phyloP scores from a whole-genome alignment of 1,140 invertebrate genomes.

The Caenorhabditis inopinata region DNA sequence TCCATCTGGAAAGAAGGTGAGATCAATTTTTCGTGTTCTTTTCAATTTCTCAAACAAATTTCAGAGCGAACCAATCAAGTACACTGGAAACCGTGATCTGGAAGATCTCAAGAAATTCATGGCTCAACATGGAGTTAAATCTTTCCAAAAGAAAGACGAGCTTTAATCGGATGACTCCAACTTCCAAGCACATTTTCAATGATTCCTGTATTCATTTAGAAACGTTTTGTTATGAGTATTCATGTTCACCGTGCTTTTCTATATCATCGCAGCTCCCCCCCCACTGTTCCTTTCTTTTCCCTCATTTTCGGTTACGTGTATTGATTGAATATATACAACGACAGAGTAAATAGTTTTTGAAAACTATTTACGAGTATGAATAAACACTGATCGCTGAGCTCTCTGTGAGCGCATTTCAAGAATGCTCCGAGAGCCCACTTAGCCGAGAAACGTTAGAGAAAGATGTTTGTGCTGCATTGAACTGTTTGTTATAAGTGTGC shows the following conservation, averaged over 20 bases:
- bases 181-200: background rate
- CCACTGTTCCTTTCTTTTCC: background rate
- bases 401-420: background rate
- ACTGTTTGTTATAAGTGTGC: constrained; percentile 16
- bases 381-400: constrained; percentile 28
- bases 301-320: constrained; percentile 34
- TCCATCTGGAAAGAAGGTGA: constrained; percentile 67
- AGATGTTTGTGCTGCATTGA: constrained; percentile 18
- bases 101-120: constrained; percentile 67
- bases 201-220: background rate
- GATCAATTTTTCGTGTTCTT: background rate
- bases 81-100: constrained; percentile 68
- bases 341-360: background rate
- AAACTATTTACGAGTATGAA: constrained; percentile 18
- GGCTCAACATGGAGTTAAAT: constrained; percentile 62
- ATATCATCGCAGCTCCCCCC: background rate
- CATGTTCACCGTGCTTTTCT: background rate
- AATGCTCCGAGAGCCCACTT: constrained; percentile 11
- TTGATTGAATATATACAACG: constrained; percentile 1
- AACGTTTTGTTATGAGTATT: background rate
- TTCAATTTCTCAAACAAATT: background rate
- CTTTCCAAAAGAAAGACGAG: constrained; percentile 61
- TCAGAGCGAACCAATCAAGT: constrained; percentile 55
- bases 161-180: constrained; percentile 39
- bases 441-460: background rate